Percentiles rank a stretch among this genome's conserved stretches.
These are phyloP conservation scores for Leptodactylus fallax DNA, from an alignment of 2,797 vertebrate species.

Conservation along the genomic window DNA sequence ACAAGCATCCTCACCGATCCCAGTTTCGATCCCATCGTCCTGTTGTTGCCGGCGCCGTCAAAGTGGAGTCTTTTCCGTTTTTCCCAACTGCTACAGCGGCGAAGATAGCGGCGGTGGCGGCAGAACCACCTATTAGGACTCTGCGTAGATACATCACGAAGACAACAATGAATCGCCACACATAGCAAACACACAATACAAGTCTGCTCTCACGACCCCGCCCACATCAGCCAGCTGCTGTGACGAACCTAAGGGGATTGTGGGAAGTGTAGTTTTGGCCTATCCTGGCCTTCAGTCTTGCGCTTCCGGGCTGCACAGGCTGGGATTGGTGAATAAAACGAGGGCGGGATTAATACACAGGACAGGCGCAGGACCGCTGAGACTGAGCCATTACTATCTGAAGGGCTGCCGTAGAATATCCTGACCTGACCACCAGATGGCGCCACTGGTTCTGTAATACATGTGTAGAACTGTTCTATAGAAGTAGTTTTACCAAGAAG, in stretches of 20 bases:
- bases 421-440: neutral
- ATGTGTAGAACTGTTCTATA: neutral
- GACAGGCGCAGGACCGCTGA: too few relatives aligned
- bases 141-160: slow-evolving; percentile 34
- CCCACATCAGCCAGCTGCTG: neutral
- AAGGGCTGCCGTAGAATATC: neutral
- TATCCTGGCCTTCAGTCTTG: neutral
- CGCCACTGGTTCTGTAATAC: neutral
- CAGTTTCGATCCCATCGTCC: slow-evolving; percentile 50
- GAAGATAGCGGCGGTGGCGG: slow-evolving; percentile 45
- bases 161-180: neutral
- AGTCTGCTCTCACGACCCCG: neutral
- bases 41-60: neutral
- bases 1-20: slow-evolving; percentile 48
- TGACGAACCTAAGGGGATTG: neutral
- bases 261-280: slow-evolving; percentile 45
- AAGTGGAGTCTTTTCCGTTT: neutral
- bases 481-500: too few relatives aligned
- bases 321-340: neutral
- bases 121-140: slow-evolving; percentile 42
- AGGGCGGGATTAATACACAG: neutral
- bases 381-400: too few relatives aligned
- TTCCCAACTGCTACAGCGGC: slow-evolving; percentile 46
- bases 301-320: neutral
- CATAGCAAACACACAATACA: neutral